Conservation (phyloP, 2,888 invertebrate species). For the Caenorhabditis macrosperma region DNA sequence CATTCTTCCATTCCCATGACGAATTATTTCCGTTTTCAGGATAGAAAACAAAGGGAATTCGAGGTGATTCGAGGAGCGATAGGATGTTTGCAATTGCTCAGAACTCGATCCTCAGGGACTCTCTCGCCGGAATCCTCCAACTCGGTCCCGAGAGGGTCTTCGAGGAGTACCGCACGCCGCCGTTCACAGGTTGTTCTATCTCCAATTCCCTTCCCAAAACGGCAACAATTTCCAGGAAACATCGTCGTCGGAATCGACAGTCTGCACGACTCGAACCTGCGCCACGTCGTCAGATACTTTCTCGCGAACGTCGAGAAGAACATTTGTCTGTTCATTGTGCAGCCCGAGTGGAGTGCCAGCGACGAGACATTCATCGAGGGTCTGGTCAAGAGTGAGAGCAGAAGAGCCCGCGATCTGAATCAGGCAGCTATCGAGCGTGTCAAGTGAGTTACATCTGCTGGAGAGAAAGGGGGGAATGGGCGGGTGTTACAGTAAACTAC, state of each 20-base stretch:
- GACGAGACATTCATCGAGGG: slow-evolving; percentile 52
- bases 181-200: slow-evolving; percentile 33
- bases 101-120: slow-evolving; percentile 55
- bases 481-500: slow-evolving; percentile 42
- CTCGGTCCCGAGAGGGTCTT: slow-evolving; percentile 52
- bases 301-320: slow-evolving; percentile 55
- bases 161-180: slow-evolving; percentile 46
- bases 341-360: slow-evolving; percentile 48
- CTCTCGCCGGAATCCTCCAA: slow-evolving; percentile 54
- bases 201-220: background rate
- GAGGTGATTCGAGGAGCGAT: background rate
- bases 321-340: slow-evolving; percentile 49
- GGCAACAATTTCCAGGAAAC: slow-evolving; percentile 53
- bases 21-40: slow-evolving; percentile 4
- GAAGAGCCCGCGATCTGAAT: slow-evolving; percentile 53
- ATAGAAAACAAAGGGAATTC: background rate
- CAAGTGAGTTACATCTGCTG: slow-evolving; percentile 26
- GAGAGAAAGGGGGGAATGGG: background rate
- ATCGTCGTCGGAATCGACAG: slow-evolving; percentile 55
- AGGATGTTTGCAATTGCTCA: slow-evolving; percentile 59
- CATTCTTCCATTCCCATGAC: too few relatives aligned
- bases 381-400: slow-evolving; percentile 50
- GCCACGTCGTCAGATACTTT: slow-evolving; percentile 51
- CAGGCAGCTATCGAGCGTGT: slow-evolving; percentile 48
- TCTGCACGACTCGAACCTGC: slow-evolving; percentile 53